A percentile compares a stretch with the other conserved stretches of the same genome.
Conservation (phyloP, 2,113 vertebrate genomes). For the Barnardius zonarius region DNA sequence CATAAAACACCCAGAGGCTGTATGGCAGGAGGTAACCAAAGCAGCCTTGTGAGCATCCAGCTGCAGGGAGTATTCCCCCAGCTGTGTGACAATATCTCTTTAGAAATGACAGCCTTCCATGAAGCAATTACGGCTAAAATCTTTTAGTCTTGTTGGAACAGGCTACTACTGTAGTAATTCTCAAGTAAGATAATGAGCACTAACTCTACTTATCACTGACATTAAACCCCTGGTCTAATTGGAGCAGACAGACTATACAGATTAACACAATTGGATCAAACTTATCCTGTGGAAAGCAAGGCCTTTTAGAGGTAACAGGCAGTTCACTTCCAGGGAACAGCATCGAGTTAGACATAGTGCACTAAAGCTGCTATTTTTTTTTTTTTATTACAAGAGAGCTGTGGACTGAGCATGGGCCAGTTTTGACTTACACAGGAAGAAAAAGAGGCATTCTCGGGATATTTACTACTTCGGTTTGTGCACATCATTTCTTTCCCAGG, state of each 20-base stretch:
- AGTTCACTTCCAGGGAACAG: neutral
- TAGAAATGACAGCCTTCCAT: neutral
- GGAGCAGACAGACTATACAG: neutral
- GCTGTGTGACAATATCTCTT: neutral
- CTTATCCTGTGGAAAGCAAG: neutral
- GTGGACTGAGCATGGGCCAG: neutral
- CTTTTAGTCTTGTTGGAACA: neutral
- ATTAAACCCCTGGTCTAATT: neutral
- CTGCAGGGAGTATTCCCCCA: slow-evolving; percentile 19
- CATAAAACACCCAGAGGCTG: neutral
- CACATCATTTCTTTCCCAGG: neutral
- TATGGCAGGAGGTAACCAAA: neutral
- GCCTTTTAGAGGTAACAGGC: neutral
- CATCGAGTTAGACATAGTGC: accelerated
- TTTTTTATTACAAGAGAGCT: neutral
- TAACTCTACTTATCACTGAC: neutral
- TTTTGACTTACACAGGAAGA: neutral
- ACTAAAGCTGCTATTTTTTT: neutral
- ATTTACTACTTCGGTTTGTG: neutral
- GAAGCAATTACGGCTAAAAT: neutral
- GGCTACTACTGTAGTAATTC: neutral
- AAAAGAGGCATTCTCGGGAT: neutral
- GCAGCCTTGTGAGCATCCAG: neutral
- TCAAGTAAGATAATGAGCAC: neutral
- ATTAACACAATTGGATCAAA: slow-evolving; percentile 26